phyloP scores from a whole-genome alignment of 2,113 vertebrate genomes.

The Urocolius indicus region DNA sequence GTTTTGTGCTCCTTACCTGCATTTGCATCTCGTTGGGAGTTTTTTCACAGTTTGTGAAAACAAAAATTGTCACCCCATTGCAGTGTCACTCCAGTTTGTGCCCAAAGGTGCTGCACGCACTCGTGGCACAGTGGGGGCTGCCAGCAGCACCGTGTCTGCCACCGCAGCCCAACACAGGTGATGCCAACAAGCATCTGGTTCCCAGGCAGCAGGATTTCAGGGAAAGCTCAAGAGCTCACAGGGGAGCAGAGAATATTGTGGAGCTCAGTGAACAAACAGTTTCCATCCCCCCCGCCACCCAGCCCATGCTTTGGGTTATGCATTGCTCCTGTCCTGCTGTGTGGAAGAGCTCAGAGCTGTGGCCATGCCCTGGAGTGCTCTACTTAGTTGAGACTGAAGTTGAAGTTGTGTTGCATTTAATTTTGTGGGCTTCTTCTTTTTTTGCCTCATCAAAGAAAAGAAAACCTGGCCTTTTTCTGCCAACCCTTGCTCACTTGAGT shows the following conservation, averaged over 20 bases:
- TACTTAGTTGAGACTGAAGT: neutral
- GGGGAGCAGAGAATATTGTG: neutral
- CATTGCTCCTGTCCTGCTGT: rapidly evolving
- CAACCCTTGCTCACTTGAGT: neutral
- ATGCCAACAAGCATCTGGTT: neutral
- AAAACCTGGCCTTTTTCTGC: constrained; percentile 15
- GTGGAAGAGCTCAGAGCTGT: neutral
- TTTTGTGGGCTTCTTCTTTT: neutral
- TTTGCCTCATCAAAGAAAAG: constrained; percentile 19
- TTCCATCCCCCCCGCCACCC: neutral
- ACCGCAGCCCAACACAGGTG: neutral
- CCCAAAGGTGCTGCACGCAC: neutral
- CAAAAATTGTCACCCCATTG: too few relatives aligned
- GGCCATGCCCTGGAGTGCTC: neutral
- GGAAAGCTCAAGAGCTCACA: neutral
- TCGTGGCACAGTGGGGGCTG: rapidly evolving
- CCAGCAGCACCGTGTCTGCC: neutral
- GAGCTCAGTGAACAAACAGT: neutral
- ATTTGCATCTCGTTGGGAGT: neutral
- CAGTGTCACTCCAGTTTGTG: too few relatives aligned
- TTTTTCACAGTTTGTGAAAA: neutral
- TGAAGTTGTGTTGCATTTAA: neutral
- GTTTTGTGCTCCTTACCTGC: rapidly evolving
- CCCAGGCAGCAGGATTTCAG: neutral
- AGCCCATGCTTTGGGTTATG: neutral